Conservation (phyloP, 2,113 vertebrate genomes). For the Potamarius usumacintae region DNA sequence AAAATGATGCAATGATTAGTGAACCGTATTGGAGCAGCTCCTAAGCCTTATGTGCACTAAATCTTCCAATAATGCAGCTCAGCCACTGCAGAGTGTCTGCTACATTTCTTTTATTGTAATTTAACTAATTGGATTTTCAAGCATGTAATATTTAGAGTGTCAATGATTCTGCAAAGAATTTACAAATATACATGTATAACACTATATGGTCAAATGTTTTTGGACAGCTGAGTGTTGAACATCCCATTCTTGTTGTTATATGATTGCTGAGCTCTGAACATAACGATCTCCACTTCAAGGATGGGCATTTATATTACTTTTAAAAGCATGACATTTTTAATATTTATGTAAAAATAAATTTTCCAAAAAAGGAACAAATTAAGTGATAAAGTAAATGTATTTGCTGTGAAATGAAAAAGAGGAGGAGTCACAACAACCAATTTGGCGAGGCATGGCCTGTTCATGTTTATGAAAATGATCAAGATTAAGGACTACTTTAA, state of each 20-base stretch:
- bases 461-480: constrained; percentile 13
- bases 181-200: not conserved
- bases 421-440: not conserved
- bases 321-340: not conserved
- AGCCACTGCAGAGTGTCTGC: too few species aligned
- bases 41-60: too few species aligned
- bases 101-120: too few species aligned
- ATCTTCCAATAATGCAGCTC: too few species aligned
- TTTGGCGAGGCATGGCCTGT: not conserved
- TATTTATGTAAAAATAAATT: not conserved
- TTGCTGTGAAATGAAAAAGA: not conserved
- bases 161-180: too few species aligned
- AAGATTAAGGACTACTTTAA: not conserved
- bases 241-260: not conserved
- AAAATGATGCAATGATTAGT: too few species aligned
- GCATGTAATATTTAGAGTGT: too few species aligned
- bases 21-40: too few species aligned
- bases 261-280: not conserved
- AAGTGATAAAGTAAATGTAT: not conserved
- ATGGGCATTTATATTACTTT: not conserved
- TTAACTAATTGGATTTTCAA: too few species aligned
- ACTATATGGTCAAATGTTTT: not conserved
- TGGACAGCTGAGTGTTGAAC: not conserved
- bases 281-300: not conserved
- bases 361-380: not conserved